Base-by-base conservation (phyloP, 2,888 invertebrate species). In the Amblyteles armatorius region DNA sequence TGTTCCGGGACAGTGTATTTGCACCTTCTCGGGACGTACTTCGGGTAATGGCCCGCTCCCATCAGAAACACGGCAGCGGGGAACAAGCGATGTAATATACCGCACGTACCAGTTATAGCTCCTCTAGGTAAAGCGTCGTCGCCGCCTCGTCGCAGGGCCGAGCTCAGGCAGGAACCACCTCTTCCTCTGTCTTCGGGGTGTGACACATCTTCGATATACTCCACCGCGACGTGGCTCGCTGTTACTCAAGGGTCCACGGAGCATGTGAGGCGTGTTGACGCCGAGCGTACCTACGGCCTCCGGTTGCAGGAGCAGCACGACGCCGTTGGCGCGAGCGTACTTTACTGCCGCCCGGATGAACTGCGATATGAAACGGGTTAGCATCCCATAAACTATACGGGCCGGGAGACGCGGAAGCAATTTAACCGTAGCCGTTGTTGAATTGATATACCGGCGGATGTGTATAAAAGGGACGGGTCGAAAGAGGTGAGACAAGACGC, bases 381-480 rank as follows among this genome's bases (percentile, higher is more conserved):
- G 88, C 90, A 85, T 90, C 86, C 86, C 87, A 89, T 90, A 90
- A 90, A 90, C 87, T 88, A 89, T 84, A 89, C 87, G 87, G 84
- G 87, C 85, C 83, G 88, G 36, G 88, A 89, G 91, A 92, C 91
- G 89, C 90, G 88, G 89, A 90, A 90, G 91, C 92, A 91, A 92
- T 93, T 93, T 92, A 90, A 88, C 87, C 88, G 87, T 89, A 82
- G 85, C 89, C 89, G 88, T 89, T 88, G 89, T 89, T 89, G 89
- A 91, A 91, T 91, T 91, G 91, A 90, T 92, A 91, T 90, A 91
- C 88, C 90, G 88, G 89, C 86, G 89, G 87, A 88, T 83, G 88
- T 90, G 90, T 91, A 90, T 91, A 89, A 88, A 82, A 82, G 87
- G 84, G 44, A 16, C 44, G 87, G 83, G 82, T 81, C 82, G 85